phyloP scores from a whole-genome alignment of 2,888 invertebrate species.

The Eupithecia vulgata region DNA sequence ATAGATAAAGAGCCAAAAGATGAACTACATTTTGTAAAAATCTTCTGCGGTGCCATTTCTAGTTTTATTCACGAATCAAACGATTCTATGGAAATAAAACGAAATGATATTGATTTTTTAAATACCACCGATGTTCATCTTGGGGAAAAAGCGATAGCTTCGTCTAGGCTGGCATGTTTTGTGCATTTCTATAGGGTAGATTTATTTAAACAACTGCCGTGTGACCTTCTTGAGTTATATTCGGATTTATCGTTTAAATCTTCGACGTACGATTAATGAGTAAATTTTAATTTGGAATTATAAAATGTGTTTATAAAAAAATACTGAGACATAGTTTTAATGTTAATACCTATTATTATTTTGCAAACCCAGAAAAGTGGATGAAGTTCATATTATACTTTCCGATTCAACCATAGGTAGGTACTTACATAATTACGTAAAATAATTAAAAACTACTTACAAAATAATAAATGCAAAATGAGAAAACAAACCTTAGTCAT shows the following conservation, averaged over 20 bases:
- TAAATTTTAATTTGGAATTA: background rate
- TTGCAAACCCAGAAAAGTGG: too few species aligned
- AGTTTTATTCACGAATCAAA: background rate
- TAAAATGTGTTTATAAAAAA: too few species aligned
- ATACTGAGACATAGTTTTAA: background rate
- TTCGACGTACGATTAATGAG: background rate
- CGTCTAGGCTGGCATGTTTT: background rate
- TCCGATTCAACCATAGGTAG: background rate
- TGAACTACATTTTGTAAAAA: background rate
- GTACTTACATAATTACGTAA: too few species aligned
- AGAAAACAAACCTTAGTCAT: too few species aligned
- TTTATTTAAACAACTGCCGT: background rate
- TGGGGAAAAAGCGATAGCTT: background rate
- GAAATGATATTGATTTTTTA: background rate
- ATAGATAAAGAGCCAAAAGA: background rate
- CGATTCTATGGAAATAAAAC: background rate
- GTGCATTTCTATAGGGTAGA: background rate
- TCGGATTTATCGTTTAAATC: background rate
- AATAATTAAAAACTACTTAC: too few species aligned
- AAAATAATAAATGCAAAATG: too few species aligned
- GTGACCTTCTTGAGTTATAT: background rate
- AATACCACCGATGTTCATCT: background rate
- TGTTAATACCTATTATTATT: too few species aligned
- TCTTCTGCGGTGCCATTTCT: background rate
- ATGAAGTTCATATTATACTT: background rate